These are phyloP conservation scores for Caranx melampygus DNA, from an alignment of 2,113 vertebrate genomes.

Conservation along the genomic window DNA sequence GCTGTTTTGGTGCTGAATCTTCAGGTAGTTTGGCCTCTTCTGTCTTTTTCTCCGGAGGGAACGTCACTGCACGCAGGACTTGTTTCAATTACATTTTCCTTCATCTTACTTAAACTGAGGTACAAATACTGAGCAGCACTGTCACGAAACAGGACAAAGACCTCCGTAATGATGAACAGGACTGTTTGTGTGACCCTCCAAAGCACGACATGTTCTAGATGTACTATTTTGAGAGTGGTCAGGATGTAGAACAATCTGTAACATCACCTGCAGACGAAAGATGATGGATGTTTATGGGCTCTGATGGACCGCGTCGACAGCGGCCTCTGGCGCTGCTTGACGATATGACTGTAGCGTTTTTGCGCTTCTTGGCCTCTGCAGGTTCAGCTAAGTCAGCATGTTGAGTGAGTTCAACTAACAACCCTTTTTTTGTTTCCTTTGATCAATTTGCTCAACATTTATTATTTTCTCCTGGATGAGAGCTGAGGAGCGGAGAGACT, in stretches of 20 bases:
- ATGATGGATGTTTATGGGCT: background rate
- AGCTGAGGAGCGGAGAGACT: background rate
- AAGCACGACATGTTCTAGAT: background rate
- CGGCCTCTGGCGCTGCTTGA: background rate
- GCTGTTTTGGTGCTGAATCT: too few species aligned
- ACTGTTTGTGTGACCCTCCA: background rate
- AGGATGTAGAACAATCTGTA: background rate
- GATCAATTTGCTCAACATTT: background rate
- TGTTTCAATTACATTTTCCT: background rate
- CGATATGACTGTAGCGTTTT: background rate
- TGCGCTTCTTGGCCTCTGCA: background rate
- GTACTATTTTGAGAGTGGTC: background rate
- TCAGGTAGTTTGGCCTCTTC: constrained; percentile 4
- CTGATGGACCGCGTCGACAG: background rate
- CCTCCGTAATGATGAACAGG: background rate
- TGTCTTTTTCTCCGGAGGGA: background rate
- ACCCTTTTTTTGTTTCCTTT: background rate
- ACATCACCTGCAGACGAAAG: background rate
- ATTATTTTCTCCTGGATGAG: background rate
- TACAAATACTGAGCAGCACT: background rate
- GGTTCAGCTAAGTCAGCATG: background rate
- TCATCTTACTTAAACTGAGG: background rate
- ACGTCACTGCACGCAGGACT: background rate
- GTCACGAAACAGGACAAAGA: background rate
- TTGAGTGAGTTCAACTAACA: background rate